Conservation (phyloP, 1,140 invertebrate species). For the Drosophila kurseongensis region DNA sequence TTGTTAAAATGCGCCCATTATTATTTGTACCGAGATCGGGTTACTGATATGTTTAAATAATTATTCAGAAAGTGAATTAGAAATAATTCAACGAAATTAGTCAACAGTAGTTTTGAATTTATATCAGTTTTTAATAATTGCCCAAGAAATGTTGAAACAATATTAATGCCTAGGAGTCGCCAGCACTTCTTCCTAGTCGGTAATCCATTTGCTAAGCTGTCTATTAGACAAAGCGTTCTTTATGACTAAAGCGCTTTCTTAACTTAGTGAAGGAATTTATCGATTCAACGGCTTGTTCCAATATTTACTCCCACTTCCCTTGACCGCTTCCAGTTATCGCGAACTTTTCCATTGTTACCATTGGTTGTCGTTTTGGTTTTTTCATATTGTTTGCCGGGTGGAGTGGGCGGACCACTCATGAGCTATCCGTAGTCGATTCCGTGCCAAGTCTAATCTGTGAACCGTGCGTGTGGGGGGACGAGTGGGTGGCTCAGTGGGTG, state of each 20-base stretch:
- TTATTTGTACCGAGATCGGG: too few relatives aligned
- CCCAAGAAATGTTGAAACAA: too few relatives aligned
- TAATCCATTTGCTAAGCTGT: too few relatives aligned
- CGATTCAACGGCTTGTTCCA: constrained; percentile 25
- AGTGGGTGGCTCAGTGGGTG: not conserved
- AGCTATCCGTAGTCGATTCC: constrained; percentile 9
- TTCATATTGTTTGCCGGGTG: constrained; percentile 15
- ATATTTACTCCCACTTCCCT: not conserved
- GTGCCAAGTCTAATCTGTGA: constrained; percentile 66
- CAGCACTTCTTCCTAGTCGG: too few relatives aligned
- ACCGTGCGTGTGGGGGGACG: constrained; percentile 34
- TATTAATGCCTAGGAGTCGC: too few relatives aligned
- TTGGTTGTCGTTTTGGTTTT: constrained; percentile 10
- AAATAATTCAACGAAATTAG: too few relatives aligned
- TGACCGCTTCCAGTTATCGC: constrained; percentile 2
- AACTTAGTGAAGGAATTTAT: constrained; percentile 20
- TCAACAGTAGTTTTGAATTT: too few relatives aligned
- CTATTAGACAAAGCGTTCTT: too few relatives aligned
- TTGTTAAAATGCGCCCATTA: too few relatives aligned
- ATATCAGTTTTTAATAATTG: too few relatives aligned
- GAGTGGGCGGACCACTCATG: not conserved
- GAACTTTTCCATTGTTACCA: constrained; percentile 40
- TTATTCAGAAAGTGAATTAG: too few relatives aligned
- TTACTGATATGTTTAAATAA: too few relatives aligned
- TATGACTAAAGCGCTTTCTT: not conserved